Conservation (phyloP, 2,113 vertebrate genomes). For the Phrynocephalus versicolor region DNA sequence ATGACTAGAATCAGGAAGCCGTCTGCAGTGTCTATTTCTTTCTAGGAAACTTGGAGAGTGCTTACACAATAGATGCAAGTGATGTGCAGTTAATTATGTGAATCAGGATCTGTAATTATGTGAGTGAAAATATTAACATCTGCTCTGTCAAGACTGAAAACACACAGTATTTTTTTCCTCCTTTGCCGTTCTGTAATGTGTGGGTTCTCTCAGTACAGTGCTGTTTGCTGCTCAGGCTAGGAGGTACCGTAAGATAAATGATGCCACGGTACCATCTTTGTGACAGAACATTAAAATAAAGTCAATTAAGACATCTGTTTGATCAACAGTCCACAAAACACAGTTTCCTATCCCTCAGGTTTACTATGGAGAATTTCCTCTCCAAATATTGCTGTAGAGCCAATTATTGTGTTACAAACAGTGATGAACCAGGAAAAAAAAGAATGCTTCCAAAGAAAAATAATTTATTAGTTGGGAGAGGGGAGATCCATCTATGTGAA, state of each 20-base stretch:
- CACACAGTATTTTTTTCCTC: not conserved
- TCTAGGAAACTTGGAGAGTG: not conserved
- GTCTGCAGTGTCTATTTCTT: not conserved
- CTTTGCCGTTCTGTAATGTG: not conserved
- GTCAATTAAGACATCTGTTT: too few relatives aligned
- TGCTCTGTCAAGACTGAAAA: not conserved
- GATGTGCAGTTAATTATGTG: not conserved
- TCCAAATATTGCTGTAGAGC: too few relatives aligned
- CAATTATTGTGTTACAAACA: not conserved
- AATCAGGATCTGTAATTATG: not conserved
- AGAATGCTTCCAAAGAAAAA: too few relatives aligned
- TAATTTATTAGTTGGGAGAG: not conserved
- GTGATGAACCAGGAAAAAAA: too few relatives aligned
- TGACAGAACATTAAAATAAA: too few relatives aligned
- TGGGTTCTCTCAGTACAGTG: not conserved
- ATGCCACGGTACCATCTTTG: too few relatives aligned
- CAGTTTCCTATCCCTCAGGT: too few relatives aligned
- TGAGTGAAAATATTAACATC: not conserved
- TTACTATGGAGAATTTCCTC: too few relatives aligned
- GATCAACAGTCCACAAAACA: too few relatives aligned
- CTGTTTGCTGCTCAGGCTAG: too few relatives aligned
- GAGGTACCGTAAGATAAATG: too few relatives aligned
- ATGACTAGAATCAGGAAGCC: not conserved
- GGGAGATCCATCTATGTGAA: not conserved
- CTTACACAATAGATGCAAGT: too few relatives aligned